Evolutionary conservation across 2,797 vertebrate genomes (phyloP).

Genomic region (Acanthurus lineatus): DNA sequence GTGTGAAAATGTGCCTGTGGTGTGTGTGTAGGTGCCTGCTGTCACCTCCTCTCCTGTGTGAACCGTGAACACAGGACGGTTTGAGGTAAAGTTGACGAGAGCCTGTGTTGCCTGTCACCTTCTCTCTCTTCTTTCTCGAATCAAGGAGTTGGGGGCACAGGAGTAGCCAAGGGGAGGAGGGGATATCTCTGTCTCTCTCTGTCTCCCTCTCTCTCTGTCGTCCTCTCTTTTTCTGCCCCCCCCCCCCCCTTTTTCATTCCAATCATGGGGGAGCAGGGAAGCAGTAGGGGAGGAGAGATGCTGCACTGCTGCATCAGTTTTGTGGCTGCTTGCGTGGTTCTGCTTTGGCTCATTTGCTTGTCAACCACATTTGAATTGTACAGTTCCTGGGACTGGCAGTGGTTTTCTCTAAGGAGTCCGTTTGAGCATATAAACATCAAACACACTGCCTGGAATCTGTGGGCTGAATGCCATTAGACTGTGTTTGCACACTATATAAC

Average conservation of each 20-base stretch:
- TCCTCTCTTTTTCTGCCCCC: background rate
- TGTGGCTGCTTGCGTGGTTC: conserved; percentile 44
- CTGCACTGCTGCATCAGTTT: conserved; percentile 57
- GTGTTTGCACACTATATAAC: conserved; percentile 55
- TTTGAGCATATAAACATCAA: conserved; percentile 68
- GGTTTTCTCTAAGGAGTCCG: conserved; percentile 49
- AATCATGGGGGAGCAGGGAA: conserved; percentile 39
- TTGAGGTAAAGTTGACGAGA: conserved; percentile 72
- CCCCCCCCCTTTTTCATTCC: conserved; percentile 18
- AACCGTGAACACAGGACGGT: conserved; percentile 70
- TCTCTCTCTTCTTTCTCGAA: conserved; percentile 70
- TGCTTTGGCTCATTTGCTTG: conserved; percentile 45
- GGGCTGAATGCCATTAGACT: conserved; percentile 53
- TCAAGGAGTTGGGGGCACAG: conserved; percentile 47
- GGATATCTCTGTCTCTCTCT: conserved; percentile 1
- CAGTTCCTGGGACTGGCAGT: conserved; percentile 37
- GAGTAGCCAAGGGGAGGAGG: conserved; percentile 10
- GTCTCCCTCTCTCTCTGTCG: too few relatives aligned
- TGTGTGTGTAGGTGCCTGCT: conserved; percentile 66
- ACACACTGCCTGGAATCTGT: conserved; percentile 46
- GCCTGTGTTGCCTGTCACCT: conserved; percentile 77
- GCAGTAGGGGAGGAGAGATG: conserved; percentile 46
- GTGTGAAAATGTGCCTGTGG: conserved; percentile 9
- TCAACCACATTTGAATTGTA: conserved; percentile 71
- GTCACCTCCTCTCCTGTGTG: conserved; percentile 69